Conservation (phyloP, 1,140 invertebrate species). For the Oscheius sp. region DNA sequence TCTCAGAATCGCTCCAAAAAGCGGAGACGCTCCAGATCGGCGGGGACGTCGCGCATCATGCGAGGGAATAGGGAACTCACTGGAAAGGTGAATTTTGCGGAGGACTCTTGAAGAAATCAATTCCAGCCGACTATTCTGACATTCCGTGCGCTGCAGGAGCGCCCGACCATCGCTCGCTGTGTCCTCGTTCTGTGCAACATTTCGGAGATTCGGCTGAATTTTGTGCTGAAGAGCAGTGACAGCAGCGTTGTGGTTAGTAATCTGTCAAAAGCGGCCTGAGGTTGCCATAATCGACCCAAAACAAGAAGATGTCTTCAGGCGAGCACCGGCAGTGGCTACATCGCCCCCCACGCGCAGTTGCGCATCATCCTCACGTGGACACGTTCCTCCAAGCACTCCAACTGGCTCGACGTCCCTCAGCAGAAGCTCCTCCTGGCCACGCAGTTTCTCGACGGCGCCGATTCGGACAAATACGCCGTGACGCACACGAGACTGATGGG, state of each 20-base stretch:
- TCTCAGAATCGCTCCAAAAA: too few relatives aligned
- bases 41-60: too few relatives aligned
- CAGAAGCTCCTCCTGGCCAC: constrained; percentile 36
- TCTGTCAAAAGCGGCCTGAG: neutral
- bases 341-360: constrained; percentile 25
- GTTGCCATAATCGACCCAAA: too few relatives aligned
- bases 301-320: neutral
- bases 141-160: neutral
- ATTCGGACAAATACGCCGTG: neutral
- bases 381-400: constrained; percentile 3
- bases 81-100: too few relatives aligned
- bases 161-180: constrained; percentile 16
- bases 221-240: constrained; percentile 30
- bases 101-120: too few relatives aligned
- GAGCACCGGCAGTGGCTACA: constrained; percentile 25
- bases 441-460: constrained; percentile 10
- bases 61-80: too few relatives aligned
- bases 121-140: constrained; percentile 15
- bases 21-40: too few relatives aligned
- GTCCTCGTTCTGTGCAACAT: constrained; percentile 40
- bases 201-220: constrained; percentile 34
- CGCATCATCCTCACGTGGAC: constrained; percentile 34
- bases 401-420: constrained; percentile 18
- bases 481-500: constrained; percentile 35
- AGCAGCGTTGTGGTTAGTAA: constrained; percentile 15